These are phyloP conservation scores for Phylloscopus trochiloides DNA, from an alignment of 2,113 vertebrate species.

Conservation along the genomic window DNA sequence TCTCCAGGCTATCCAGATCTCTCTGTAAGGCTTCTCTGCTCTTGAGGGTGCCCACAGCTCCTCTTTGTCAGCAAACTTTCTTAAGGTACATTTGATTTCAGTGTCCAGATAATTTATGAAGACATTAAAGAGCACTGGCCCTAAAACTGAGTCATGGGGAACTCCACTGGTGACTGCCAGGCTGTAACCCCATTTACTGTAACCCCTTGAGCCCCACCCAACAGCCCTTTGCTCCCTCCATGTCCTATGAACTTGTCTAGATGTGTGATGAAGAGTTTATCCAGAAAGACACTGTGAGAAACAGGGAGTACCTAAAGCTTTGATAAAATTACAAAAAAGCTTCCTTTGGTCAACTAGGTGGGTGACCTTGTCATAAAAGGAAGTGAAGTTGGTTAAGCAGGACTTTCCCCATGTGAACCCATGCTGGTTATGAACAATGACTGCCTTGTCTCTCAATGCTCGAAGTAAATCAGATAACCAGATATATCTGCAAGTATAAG, in stretches of 20 bases:
- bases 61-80: not conserved
- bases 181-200: not conserved
- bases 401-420: not conserved
- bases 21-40: not conserved
- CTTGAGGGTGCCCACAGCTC: not conserved
- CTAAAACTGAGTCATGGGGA: not conserved
- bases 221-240: not conserved
- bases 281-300: not conserved
- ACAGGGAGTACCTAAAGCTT: not conserved
- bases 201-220: not conserved
- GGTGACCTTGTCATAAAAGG: not conserved
- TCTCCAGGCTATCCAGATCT: not conserved
- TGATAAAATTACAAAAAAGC: not conserved
- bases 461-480: not conserved
- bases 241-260: not conserved
- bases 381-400: not conserved
- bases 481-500: not conserved
- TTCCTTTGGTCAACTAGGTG: not conserved
- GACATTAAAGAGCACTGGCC: not conserved
- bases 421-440: not conserved
- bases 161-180: not conserved
- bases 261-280: not conserved
- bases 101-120: not conserved
- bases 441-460: not conserved
- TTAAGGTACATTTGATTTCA: not conserved